Evolutionary conservation across 2,113 vertebrate genomes (phyloP).

Genomic region (Calonectris borealis): DNA sequence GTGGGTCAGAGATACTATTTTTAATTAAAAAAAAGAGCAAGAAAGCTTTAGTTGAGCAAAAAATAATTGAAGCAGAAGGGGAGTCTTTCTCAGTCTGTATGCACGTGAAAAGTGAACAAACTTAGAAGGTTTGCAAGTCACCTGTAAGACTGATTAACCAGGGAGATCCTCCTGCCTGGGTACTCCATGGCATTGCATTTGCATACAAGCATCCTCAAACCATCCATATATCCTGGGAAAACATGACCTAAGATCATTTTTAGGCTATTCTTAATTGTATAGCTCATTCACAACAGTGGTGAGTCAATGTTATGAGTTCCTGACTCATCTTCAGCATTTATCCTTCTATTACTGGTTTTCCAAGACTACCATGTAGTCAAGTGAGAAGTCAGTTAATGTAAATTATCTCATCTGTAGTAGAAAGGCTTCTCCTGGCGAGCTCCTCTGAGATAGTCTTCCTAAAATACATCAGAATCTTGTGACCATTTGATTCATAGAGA

Average conservation of each 20-base stretch:
- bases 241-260: background rate
- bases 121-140: background rate
- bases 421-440: background rate
- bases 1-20: conserved; percentile 46
- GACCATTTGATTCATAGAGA: background rate
- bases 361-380: background rate
- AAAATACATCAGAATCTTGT: background rate
- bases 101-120: background rate
- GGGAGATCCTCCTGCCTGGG: background rate
- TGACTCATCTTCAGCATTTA: background rate
- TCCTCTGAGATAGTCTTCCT: background rate
- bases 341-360: background rate
- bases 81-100: background rate
- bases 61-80: background rate
- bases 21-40: conserved; percentile 40
- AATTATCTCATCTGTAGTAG: background rate
- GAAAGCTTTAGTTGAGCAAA: conserved; percentile 39
- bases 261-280: background rate
- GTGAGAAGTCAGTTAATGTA: background rate
- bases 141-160: background rate
- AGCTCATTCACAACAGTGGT: background rate
- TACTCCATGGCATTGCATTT: background rate
- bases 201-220: background rate
- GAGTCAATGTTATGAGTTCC: background rate
- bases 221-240: accelerated